Conservation (phyloP, 2,113 vertebrate genomes). For the Corydoras sp. region DNA sequence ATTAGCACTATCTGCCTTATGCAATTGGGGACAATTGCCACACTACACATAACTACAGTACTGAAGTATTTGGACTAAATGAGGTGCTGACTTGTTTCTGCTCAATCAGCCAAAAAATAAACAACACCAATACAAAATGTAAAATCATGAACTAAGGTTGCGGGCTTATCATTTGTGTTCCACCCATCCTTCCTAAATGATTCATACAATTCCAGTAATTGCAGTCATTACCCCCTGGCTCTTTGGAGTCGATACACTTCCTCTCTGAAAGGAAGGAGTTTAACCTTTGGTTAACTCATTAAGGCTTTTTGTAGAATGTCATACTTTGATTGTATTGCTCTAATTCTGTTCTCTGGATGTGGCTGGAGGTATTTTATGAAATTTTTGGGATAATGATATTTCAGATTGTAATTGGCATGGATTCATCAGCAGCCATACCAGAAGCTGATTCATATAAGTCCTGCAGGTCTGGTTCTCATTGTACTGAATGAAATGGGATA, state of each 20-base stretch:
- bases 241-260: constrained; percentile 1
- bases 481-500: background rate
- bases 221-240: background rate
- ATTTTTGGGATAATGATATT: constrained; percentile 8
- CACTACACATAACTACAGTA: too few species aligned
- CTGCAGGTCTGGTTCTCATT: constrained; percentile 20
- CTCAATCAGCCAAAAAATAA: too few species aligned
- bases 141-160: background rate
- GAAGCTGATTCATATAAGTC: constrained; percentile 18
- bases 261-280: constrained; percentile 2
- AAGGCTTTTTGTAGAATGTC: constrained; percentile 17
- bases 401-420: constrained; percentile 7
- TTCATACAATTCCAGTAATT: background rate
- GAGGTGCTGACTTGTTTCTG: too few species aligned
- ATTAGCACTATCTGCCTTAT: too few species aligned
- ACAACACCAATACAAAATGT: too few species aligned
- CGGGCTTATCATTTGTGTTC: background rate
- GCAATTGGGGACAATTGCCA: too few species aligned
- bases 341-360: background rate
- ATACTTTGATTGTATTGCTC: constrained; percentile 12
- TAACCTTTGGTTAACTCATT: constrained; percentile 8
- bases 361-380: constrained; percentile 15
- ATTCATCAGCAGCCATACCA: constrained; percentile 9
- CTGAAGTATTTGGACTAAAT: too few species aligned
- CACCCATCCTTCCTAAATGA: constrained; percentile 1